A percentile compares a stretch with the other conserved stretches of the same genome.
Evolutionary conservation across 2,888 invertebrate genomes (phyloP).

Genomic region (Callyntrura guangdongensis): DNA sequence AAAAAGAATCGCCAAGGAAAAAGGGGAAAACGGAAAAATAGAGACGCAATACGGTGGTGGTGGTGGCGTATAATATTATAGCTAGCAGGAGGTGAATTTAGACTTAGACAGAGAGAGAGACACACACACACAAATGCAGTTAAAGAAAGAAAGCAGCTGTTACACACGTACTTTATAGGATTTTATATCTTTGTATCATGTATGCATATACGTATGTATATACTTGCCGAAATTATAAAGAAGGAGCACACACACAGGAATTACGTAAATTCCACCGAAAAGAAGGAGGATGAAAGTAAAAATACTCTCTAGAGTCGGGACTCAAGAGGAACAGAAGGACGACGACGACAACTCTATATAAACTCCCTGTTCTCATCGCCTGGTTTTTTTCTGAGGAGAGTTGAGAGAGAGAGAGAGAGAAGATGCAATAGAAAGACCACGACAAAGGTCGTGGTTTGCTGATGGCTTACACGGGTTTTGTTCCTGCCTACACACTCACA

Average conservation of each 20-base stretch:
- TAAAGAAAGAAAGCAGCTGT: slow-evolving; percentile 26
- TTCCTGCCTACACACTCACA: neutral
- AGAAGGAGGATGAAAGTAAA: slow-evolving; percentile 55
- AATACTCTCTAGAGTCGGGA: slow-evolving; percentile 28
- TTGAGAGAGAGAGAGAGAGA: too few species aligned
- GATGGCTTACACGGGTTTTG: slow-evolving; percentile 50
- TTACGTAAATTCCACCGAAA: slow-evolving; percentile 59
- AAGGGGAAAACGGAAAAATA: slow-evolving; percentile 27
- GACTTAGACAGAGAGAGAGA: neutral
- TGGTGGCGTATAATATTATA: slow-evolving; percentile 1
- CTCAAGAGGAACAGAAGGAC: slow-evolving; percentile 12
- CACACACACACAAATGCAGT: neutral
- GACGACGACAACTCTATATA: slow-evolving; percentile 36
- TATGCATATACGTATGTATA: neutral
- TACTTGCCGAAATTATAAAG: slow-evolving; percentile 3
- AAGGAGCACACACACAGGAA: slow-evolving; percentile 37
- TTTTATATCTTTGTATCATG: neutral
- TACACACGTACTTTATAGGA: slow-evolving; percentile 39
- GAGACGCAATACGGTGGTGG: slow-evolving; percentile 25
- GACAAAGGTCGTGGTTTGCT: slow-evolving; percentile 78
- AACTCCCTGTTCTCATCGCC: slow-evolving; percentile 1
- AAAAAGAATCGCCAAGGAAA: slow-evolving; percentile 10
- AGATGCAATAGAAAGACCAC: slow-evolving; percentile 61
- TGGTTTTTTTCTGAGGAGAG: slow-evolving; percentile 46
- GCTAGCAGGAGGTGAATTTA: neutral